These are phyloP conservation scores for Horisme vitalbata DNA, from an alignment of 2,888 invertebrate genomes.

Conservation along the genomic window DNA sequence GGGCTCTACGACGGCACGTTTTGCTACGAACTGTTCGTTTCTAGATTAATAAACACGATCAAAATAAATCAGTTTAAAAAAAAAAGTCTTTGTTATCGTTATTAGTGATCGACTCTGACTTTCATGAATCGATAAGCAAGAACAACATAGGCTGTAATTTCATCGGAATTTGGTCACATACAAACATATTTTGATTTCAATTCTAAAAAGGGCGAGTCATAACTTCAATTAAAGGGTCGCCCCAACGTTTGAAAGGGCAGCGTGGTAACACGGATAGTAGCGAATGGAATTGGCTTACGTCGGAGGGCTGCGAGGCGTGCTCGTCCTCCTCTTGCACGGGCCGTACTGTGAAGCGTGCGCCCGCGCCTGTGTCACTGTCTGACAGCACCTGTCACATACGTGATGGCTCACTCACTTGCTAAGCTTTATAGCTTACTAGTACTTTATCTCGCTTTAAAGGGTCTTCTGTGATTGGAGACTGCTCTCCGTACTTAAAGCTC, in stretches of 20 bases:
- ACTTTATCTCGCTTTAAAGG: too few species aligned
- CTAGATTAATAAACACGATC: too few species aligned
- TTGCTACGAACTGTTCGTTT: too few species aligned
- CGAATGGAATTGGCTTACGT: conserved; percentile 61
- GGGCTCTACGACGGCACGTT: too few species aligned
- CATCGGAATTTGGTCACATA: too few species aligned
- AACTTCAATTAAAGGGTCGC: conserved; percentile 1
- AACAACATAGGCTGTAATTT: too few species aligned
- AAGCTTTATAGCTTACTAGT: background rate
- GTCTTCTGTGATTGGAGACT: too few species aligned
- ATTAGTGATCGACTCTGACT: too few species aligned
- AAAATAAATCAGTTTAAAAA: too few species aligned
- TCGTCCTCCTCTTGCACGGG: conserved; percentile 87
- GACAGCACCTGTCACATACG: conserved; percentile 69
- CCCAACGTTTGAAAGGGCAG: conserved; percentile 32
- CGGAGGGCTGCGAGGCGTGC: conserved; percentile 74
- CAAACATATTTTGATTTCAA: background rate
- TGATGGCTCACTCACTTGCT: conserved; percentile 13
- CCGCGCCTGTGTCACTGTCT: conserved; percentile 75
- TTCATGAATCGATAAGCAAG: too few species aligned
- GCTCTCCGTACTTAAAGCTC: too few species aligned
- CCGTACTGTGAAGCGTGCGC: conserved; percentile 85
- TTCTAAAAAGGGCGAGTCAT: background rate
- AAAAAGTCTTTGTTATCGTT: too few species aligned
- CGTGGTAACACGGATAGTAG: conserved; percentile 24